Base-by-base conservation (phyloP, 1,140 invertebrate species). In the Magallana angulata region DNA sequence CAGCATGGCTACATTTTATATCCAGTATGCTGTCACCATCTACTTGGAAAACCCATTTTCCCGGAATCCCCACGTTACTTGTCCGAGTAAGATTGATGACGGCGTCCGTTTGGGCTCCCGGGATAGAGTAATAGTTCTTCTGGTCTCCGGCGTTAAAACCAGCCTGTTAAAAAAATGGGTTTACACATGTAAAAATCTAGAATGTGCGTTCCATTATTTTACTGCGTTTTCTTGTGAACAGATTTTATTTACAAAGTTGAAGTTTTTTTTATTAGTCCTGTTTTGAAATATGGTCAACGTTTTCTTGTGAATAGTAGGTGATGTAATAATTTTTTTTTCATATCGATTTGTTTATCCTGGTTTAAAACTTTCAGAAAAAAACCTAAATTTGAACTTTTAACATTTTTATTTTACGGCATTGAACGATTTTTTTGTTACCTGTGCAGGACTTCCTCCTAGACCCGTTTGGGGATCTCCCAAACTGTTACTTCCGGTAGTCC, bases 401-500 rank as follows among this genome's bases (percentile, higher is more conserved):
- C 2, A 5, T 24, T 24, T 24, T 24, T 24, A 24, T 24, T 24
- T 24, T 48, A 48, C 2, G 36, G 5, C 30, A 80, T 80, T 18
- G 36, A 48, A 48, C 36, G 36, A 18, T 16, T 48, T 48, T 80
- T 80, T 30, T 8, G 12, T 82, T 89, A 92, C 91, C 91, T 92
- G 91, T 57, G 91, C 91, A 18, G 90, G 90, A 16, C 89, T 89
- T 6, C 92, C 92, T 30, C 91, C 92, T 48, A 92, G 87, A 58
- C 92, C 92, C 30, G 89, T 91, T 4, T 87, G 84, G 1, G 89
- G 57, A 60, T 91, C 84, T n/a, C 93, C 93, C 12, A 58, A 86
- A 81, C 91, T 92, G 82, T 91, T 92, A 14, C 91, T 91, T 12
- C 93, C 92, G 30, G 93, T 93, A 1, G 92, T 93, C 94, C 94